phyloP scores from a whole-genome alignment of 2,888 invertebrate species.

The Drepanosiphum platanoidis region DNA sequence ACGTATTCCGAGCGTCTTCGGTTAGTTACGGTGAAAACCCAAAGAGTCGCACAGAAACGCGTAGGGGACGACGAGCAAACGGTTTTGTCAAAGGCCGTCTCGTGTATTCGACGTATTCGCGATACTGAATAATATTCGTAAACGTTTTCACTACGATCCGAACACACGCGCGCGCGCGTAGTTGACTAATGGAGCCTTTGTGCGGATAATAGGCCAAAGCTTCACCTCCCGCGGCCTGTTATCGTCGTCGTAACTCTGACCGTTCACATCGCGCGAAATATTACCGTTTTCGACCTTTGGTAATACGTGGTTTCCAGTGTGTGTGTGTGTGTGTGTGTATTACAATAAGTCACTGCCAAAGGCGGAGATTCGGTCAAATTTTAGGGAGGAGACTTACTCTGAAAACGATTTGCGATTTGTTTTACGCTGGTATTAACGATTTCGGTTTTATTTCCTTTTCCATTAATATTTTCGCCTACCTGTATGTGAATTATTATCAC shows the following conservation, averaged over 20 bases:
- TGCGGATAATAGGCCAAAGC: constrained; percentile 27
- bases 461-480: too few species aligned
- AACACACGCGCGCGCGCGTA: neutral
- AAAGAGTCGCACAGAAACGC: neutral
- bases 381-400: too few species aligned
- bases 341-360: too few species aligned
- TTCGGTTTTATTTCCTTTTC: too few species aligned
- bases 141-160: constrained; percentile 30
- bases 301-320: constrained; percentile 9
- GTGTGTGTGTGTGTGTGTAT: too few species aligned
- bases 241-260: neutral
- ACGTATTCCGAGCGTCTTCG: too few species aligned
- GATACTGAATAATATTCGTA: constrained; percentile 43
- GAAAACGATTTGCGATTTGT: too few species aligned
- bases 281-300: constrained; percentile 29
- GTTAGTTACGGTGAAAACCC: too few species aligned
- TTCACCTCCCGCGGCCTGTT: neutral
- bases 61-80: neutral
- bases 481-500: too few species aligned
- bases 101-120: neutral
- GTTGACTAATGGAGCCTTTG: constrained; percentile 58
- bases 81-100: constrained; percentile 30
- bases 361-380: too few species aligned
- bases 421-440: too few species aligned
- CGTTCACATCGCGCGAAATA: constrained; percentile 4